Percentiles rank a stretch among this genome's conserved stretches.
phyloP scores from a whole-genome alignment of 37 sponge, comb jelly and placozoan genomes.

The Cliona cf. orientalis region DNA sequence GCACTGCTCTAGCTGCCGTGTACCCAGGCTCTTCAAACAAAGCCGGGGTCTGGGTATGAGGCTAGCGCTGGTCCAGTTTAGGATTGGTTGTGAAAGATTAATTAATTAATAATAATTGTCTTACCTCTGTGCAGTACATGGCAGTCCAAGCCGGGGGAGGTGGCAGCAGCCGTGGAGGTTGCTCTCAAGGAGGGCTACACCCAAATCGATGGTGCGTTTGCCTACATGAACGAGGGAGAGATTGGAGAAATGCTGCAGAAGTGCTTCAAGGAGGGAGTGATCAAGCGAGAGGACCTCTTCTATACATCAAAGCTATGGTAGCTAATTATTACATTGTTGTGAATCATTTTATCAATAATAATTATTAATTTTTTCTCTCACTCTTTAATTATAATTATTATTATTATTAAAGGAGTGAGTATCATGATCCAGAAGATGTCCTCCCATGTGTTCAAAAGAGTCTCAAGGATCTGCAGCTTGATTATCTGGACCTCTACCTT shows the following conservation, averaged over 20 bases:
- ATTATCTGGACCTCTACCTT: conserved; percentile 93
- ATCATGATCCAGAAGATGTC: conserved; percentile 65
- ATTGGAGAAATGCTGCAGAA: conserved; percentile 83
- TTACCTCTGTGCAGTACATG: conserved; percentile 85
- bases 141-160: conserved; percentile 74
- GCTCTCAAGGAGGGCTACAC: conserved; percentile 80
- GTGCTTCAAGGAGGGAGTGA: conserved; percentile 81
- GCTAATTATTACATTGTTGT: too few species aligned
- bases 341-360: too few species aligned
- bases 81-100: not conserved
- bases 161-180: conserved; percentile 78
- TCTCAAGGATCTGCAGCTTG: conserved; percentile 85
- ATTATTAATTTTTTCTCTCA: too few species aligned
- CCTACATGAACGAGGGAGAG: conserved; percentile 87
- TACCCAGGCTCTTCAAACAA: too few species aligned
- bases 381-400: too few species aligned
- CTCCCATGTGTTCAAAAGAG: conserved; percentile 62
- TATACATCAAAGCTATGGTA: conserved; percentile 90
- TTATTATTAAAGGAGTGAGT: conserved; percentile 52
- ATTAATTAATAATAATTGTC: not conserved
- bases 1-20: too few species aligned
- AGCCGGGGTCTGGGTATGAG: too few species aligned
- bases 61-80: too few species aligned
- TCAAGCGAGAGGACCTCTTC: conserved; percentile 87
- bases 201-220: conserved; percentile 90